These are phyloP conservation scores for Ctenopoma multispine DNA, from an alignment of 2,797 vertebrate species.

Conservation along the genomic window DNA sequence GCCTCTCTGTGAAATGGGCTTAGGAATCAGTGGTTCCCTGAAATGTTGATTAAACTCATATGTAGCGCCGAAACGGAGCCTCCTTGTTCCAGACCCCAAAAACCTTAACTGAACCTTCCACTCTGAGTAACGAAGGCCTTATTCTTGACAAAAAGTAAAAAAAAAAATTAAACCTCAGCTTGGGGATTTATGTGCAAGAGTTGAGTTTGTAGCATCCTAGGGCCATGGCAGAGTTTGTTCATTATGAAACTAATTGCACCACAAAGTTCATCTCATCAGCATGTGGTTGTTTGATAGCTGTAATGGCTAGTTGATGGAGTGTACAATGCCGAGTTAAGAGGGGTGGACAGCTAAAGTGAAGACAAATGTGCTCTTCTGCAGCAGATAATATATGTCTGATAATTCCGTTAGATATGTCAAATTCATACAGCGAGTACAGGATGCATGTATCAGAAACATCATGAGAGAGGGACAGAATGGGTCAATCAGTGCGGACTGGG, in stretches of 20 bases:
- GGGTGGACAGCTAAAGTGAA: conserved; percentile 44
- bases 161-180: conserved; percentile 65
- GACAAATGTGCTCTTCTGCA: conserved; percentile 52
- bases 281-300: conserved; percentile 63
- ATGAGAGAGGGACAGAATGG: conserved; percentile 24
- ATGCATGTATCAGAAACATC: conserved; percentile 32
- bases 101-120: conserved; percentile 77
- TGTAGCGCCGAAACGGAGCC: conserved; percentile 66
- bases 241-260: conserved; percentile 67
- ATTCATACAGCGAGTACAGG: conserved; percentile 32
- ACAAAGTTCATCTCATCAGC: conserved; percentile 46
- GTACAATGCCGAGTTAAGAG: conserved; percentile 47
- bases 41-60: conserved; percentile 82
- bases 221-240: conserved; percentile 48
- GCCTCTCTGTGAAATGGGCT: conserved; percentile 61
- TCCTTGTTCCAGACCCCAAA: conserved; percentile 74
- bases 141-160: conserved; percentile 64
- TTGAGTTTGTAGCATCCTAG: conserved; percentile 51
- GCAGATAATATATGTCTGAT: conserved; percentile 56
- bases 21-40: conserved; percentile 69
- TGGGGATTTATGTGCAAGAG: conserved; percentile 59
- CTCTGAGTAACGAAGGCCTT: conserved; percentile 46
- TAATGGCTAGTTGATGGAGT: conserved; percentile 55
- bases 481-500: conserved; percentile 1
- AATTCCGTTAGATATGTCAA: conserved; percentile 36